Conservation (phyloP, 2,113 vertebrate genomes). For the Oncorhynchus mykiss region DNA sequence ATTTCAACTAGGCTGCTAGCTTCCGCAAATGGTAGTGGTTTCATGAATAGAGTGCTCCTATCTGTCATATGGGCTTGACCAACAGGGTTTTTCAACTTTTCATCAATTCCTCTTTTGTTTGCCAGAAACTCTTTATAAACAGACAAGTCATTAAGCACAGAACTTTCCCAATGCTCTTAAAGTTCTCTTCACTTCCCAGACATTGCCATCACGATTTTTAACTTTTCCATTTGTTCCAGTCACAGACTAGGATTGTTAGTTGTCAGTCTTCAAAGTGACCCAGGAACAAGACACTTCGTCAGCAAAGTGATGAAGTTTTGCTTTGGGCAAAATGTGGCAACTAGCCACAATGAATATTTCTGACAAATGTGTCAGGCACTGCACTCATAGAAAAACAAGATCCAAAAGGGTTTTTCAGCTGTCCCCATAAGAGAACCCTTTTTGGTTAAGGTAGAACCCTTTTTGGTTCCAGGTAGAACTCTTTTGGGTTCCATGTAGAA, state of each 20-base stretch:
- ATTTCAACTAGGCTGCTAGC: background rate
- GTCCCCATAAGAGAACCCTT: too few relatives aligned
- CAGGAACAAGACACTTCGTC: background rate
- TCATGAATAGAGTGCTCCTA: slow-evolving; percentile 4
- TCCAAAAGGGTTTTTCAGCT: too few relatives aligned
- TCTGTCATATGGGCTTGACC: slow-evolving; percentile 28
- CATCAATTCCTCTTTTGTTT: slow-evolving; percentile 45
- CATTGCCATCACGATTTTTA: slow-evolving; percentile 28
- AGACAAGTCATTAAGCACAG: slow-evolving; percentile 20
- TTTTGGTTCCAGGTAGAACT: too few relatives aligned
- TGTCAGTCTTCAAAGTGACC: slow-evolving; percentile 10
- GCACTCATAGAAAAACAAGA: background rate
- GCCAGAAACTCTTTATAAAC: slow-evolving; percentile 28
- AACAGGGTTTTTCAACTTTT: slow-evolving; percentile 25
- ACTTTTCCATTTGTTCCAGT: slow-evolving; percentile 6
- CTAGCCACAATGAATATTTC: slow-evolving; percentile 45
- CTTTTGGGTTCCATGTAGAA: too few relatives aligned
- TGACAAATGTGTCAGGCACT: slow-evolving; percentile 24
- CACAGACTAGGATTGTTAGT: background rate
- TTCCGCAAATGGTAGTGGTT: background rate
- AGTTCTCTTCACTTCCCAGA: slow-evolving; percentile 18
- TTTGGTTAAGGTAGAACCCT: too few relatives aligned
- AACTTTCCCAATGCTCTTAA: slow-evolving; percentile 6
- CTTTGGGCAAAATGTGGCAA: background rate
- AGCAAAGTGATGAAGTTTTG: background rate